phyloP scores from a whole-genome alignment of 2,888 invertebrate species.

The Ceramica pisi region DNA sequence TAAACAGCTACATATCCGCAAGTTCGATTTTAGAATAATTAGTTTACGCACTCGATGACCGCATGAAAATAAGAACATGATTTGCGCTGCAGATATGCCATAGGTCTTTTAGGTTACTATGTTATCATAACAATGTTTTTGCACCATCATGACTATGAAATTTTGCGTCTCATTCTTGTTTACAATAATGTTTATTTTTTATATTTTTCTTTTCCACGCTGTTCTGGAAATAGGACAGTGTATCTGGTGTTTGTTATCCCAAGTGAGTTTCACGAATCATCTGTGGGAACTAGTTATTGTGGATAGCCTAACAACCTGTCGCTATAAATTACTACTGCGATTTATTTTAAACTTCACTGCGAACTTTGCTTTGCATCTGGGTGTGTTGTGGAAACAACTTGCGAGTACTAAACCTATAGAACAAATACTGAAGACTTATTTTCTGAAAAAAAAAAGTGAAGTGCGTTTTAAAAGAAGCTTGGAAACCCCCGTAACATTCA shows the following conservation, averaged over 20 bases:
- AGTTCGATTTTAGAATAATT: conserved; percentile 19
- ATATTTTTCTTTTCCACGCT: conserved; percentile 27
- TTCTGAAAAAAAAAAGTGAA: background rate
- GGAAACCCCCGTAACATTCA: conserved; percentile 6
- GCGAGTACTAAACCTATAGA: background rate
- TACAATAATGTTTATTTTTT: conserved; percentile 20
- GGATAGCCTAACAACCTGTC: conserved; percentile 38
- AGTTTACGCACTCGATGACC: background rate
- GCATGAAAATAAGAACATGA: background rate
- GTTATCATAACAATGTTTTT: conserved; percentile 32
- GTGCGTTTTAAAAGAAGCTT: conserved; percentile 16
- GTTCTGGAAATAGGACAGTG: conserved; percentile 35
- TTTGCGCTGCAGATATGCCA: background rate
- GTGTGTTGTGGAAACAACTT: conserved; percentile 22
- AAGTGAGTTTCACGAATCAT: conserved; percentile 19
- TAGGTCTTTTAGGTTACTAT: conserved; percentile 25
- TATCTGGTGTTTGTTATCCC: conserved; percentile 51
- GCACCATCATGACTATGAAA: background rate
- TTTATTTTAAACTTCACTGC: conserved; percentile 44
- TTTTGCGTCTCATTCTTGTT: conserved; percentile 27
- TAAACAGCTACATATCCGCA: conserved; percentile 45
- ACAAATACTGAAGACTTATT: background rate
- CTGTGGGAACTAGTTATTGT: conserved; percentile 47
- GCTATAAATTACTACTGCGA: conserved; percentile 44
- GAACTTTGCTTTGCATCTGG: conserved; percentile 26